Evolutionary conservation across 2,113 vertebrate species (phyloP), one percentile per base, ranked within the genome.

Genomic region (Cnemophilus loriae): DNA sequence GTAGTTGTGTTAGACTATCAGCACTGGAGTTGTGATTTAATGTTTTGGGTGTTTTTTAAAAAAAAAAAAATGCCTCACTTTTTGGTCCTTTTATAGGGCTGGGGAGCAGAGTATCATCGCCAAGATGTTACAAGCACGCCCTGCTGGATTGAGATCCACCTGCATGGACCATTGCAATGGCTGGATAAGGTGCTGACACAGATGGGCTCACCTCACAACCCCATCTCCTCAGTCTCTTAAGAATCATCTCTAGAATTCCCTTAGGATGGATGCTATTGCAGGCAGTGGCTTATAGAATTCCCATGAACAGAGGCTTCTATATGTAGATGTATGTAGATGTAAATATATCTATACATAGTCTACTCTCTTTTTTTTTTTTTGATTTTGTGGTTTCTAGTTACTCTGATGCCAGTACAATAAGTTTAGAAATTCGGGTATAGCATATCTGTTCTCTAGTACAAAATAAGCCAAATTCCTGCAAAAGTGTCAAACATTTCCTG

Each of bases 81-180:
- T 95, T 77, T 44, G 44, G 44, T 94, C 50, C n/a, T 96, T 95
- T 96, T 96, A 41, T 96, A 99, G 99, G 99, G 99, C 33, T 99
- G 99, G 99, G 99, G 99, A 93, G 99, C 99, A 0, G 99, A 99
- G 87, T 99, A 99, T 94, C 99, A 99, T 95, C 99, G 99, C 11
- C 99, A 99, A 90, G 99, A 99, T 81, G 99, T 99, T 93, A 99
- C 99, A 37, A 99, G 99, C 98, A 99, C 99, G 3, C 99, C 99
- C 90, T 99, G 99, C 98, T 99, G 99, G 99, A 99, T 99, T 55
- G 99, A 99, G 97, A 98, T 99, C 44, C 99, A 99, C 71, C 98
- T 99, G 87, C 99, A 99, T 4, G 99, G 99, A 81, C 99, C 99
- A 3, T 98, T 99, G 95, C 99, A 99, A 97, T 99, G 99, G 99